These are phyloP conservation scores for Colaptes auratus DNA, from an alignment of 2,113 vertebrate species.

Conservation along the genomic window DNA sequence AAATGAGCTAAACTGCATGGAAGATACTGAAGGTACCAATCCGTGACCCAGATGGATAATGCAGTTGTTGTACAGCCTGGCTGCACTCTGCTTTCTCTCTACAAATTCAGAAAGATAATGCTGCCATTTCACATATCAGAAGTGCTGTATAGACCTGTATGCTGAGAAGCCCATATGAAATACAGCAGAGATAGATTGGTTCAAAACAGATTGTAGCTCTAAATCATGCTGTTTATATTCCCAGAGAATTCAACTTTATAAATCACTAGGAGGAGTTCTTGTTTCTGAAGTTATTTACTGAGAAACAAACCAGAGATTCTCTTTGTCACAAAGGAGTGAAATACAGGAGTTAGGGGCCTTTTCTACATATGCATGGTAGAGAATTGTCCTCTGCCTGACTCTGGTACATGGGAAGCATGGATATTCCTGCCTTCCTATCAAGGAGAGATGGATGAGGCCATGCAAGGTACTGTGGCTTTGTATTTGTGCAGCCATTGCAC, in stretches of 20 bases:
- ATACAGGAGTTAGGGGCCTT: not conserved
- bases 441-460: constrained; percentile 3
- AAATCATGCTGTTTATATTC: not conserved
- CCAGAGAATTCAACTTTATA: not conserved
- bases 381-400: not conserved
- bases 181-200: no score
- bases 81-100: not conserved
- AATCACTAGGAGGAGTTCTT: not conserved
- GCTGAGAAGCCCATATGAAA: not conserved
- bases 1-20: constrained; percentile 41
- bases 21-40: constrained; percentile 1
- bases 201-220: not conserved
- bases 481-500: constrained; percentile 4
- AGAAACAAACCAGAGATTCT: not conserved
- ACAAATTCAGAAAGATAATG: not conserved
- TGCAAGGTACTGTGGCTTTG: constrained; percentile 6
- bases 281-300: not conserved
- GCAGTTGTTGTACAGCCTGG: not conserved
- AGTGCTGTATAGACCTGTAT: not conserved
- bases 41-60: not conserved
- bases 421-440: not conserved
- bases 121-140: not conserved
- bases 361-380: not conserved
- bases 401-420: not conserved
- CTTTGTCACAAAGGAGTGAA: not conserved